Conservation (phyloP, 2,888 invertebrate genomes). For the Amphimallon solstitiale region DNA sequence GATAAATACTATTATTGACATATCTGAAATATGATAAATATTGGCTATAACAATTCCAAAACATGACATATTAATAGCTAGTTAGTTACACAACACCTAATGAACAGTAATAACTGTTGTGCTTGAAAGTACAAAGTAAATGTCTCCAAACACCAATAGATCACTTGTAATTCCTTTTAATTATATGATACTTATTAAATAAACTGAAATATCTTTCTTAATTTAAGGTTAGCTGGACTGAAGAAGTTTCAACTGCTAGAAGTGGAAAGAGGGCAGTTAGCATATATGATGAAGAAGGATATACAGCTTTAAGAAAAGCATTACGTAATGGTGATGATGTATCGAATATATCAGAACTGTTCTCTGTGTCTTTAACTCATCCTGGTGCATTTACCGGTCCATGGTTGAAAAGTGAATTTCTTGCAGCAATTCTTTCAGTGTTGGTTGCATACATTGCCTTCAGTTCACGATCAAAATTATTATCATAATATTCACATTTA, state of each 20-base stretch:
- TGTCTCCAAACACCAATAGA: no score
- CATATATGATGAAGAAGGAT: conserved; percentile 93
- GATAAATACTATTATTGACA: no score
- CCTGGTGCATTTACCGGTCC: conserved; percentile 90
- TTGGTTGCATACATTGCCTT: conserved; percentile 89
- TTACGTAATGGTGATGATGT: conserved; percentile 77
- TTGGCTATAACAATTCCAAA: no score
- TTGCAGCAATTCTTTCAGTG: conserved; percentile 82
- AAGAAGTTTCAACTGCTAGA: conserved; percentile 83
- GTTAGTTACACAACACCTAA: no score
- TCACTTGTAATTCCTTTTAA: no score
- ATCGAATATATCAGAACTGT: conserved; percentile 73
- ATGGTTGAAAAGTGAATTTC: conserved; percentile 90
- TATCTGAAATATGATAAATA: no score
- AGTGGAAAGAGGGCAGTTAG: conserved; percentile 84
- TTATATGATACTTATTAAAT: no score
- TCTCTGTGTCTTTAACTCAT: conserved; percentile 77
- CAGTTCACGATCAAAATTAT: conserved; percentile 82
- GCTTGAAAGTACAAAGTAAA: no score
- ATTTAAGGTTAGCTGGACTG: conserved; percentile 89
- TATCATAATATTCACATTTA: conserved; percentile 67
- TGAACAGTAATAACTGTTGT: no score
- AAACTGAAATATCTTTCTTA: no score
- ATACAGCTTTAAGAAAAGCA: conserved; percentile 85
- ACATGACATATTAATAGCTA: no score